These are phyloP conservation scores for Guaruba guarouba DNA, from an alignment of 2,113 vertebrate species.

Conservation along the genomic window DNA sequence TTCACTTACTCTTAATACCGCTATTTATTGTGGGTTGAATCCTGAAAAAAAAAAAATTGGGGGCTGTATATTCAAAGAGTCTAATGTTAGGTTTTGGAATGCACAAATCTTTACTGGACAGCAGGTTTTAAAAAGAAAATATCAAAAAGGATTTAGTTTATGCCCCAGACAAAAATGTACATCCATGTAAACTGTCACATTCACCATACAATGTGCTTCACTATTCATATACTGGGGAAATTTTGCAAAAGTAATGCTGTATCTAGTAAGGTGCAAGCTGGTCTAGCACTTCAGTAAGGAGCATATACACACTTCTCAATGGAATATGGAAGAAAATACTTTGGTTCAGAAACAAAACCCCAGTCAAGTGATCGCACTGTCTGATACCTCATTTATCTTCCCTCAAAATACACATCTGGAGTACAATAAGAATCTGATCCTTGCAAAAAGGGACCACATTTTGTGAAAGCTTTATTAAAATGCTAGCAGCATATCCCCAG, in stretches of 20 bases:
- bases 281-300: background rate
- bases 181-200: background rate
- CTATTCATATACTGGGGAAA: background rate
- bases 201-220: background rate
- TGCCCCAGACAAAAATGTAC: background rate
- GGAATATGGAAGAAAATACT: background rate
- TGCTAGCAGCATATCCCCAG: conserved; percentile 3
- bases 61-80: background rate
- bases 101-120: background rate
- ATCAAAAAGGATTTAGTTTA: background rate
- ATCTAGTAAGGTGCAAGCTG: background rate
- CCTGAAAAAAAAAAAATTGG: background rate
- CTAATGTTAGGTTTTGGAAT: background rate
- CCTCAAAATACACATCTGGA: conserved; percentile 39
- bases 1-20: background rate
- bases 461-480: conserved; percentile 29
- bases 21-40: background rate
- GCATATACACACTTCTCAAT: background rate
- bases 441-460: conserved; percentile 3
- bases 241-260: background rate
- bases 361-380: background rate
- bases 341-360: background rate
- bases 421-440: background rate
- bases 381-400: background rate
- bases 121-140: background rate